Percentiles rank a stretch among this genome's conserved stretches.
These are phyloP conservation scores for Procavia capensis DNA, from an alignment of 2,113 vertebrate species.

Conservation along the genomic window DNA sequence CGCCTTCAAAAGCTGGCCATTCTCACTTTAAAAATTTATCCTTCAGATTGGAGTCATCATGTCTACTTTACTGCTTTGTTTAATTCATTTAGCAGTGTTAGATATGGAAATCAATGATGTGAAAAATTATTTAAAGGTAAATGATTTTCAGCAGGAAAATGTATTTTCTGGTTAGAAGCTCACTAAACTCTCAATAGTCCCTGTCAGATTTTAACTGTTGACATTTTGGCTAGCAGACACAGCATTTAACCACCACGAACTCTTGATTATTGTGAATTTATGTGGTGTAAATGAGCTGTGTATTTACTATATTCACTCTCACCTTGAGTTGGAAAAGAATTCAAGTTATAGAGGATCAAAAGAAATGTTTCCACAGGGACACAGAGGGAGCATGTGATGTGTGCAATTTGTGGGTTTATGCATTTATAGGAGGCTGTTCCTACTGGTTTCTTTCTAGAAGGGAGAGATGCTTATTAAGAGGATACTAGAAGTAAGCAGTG, in stretches of 20 bases:
- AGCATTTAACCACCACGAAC: no score
- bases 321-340: not conserved
- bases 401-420: no score
- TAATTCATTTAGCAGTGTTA: conserved; percentile 73
- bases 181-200: conserved; percentile 45
- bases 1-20: conserved; percentile 1
- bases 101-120: conserved; percentile 48
- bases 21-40: conserved; percentile 60
- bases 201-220: conserved; percentile 68
- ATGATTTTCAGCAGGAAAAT: conserved; percentile 61
- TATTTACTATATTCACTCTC: not conserved
- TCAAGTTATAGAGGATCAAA: not conserved
- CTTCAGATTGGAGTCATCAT: conserved; percentile 28
- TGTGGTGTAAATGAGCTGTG: not conserved
- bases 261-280: conserved; percentile 3
- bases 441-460: no score
- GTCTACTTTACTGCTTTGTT: conserved; percentile 63
- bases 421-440: no score
- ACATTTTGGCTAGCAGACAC: not conserved
- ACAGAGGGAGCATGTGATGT: no score
- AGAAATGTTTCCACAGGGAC: no score
- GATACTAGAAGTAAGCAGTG: no score
- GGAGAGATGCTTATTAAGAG: no score
- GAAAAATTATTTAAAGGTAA: conserved; percentile 68
- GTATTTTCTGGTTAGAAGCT: conserved; percentile 57